Evolutionary conservation across 2,113 vertebrate species (phyloP).

Genomic region (Ammodytes marinus): DNA sequence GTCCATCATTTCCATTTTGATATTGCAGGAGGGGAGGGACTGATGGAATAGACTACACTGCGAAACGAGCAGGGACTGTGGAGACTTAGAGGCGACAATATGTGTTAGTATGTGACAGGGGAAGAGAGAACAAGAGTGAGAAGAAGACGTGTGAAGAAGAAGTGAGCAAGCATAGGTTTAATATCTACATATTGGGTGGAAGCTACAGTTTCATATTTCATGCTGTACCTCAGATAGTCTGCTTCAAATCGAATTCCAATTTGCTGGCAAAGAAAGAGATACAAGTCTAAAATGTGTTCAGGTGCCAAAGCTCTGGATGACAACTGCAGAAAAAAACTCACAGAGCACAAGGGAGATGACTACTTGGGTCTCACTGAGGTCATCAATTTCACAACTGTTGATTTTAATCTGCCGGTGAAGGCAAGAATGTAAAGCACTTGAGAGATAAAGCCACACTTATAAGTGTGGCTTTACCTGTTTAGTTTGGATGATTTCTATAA

Average conservation of each 20-base stretch:
- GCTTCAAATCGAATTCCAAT: conserved; percentile 1
- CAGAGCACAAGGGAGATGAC: neutral
- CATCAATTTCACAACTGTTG: neutral
- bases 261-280: neutral
- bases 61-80: conserved; percentile 13
- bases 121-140: neutral
- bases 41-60: conserved; percentile 57
- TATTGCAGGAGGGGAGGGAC: conserved; percentile 57
- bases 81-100: conserved; percentile 23
- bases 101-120: conserved; percentile 21
- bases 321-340: neutral
- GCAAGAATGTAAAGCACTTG: neutral
- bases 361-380: conserved; percentile 1
- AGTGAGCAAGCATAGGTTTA: conserved; percentile 11
- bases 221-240: conserved; percentile 15
- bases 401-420: conserved; percentile 11
- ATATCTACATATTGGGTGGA: conserved; percentile 34
- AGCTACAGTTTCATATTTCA: conserved; percentile 25
- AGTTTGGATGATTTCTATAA: too few relatives aligned
- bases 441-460: neutral
- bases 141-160: too few relatives aligned
- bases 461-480: too few relatives aligned
- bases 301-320: neutral
- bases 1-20: conserved; percentile 84
- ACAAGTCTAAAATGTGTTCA: neutral